These are phyloP conservation scores for Hydra vulgaris DNA, from an alignment of 30 jellyfish, hydroid and myxozoan genomes.

Conservation along the genomic window DNA sequence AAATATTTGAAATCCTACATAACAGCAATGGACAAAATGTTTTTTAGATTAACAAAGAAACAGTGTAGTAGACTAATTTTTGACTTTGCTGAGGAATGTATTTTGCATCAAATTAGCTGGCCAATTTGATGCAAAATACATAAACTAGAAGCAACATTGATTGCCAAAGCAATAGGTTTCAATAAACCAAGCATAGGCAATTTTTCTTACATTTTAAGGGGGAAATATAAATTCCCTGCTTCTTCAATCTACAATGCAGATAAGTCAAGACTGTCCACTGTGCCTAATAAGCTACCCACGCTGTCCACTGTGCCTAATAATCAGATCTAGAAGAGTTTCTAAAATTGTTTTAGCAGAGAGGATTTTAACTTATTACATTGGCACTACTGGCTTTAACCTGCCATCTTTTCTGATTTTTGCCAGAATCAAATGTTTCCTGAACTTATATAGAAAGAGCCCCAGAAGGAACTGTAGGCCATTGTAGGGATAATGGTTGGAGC, in stretches of 20 bases:
- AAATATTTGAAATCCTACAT: not conserved
- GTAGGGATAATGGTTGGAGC: not conserved
- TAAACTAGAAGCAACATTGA: not conserved
- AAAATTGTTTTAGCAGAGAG: not conserved
- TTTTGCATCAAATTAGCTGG: not conserved
- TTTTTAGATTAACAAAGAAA: not conserved
- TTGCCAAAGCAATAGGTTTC: not conserved
- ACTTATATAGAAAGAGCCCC: not conserved
- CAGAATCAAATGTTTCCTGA: not conserved
- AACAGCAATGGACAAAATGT: not conserved
- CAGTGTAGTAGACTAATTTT: not conserved
- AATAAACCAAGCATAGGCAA: not conserved
- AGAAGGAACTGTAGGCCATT: not conserved
- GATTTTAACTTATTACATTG: not conserved
- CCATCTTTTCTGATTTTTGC: not conserved
- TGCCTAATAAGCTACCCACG: not conserved
- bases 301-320: not conserved
- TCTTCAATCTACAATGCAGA: not conserved
- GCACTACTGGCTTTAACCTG: not conserved
- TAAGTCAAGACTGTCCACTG: not conserved
- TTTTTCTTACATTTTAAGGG: not conserved
- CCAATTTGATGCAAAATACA: not conserved
- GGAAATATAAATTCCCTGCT: not conserved
- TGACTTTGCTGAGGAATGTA: not conserved
- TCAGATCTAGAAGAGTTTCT: constrained; percentile 7